Evolutionary conservation across 2,797 vertebrate species (phyloP), one percentile per base, ranked within the genome.

Genomic region (Garrulus glandarius): DNA sequence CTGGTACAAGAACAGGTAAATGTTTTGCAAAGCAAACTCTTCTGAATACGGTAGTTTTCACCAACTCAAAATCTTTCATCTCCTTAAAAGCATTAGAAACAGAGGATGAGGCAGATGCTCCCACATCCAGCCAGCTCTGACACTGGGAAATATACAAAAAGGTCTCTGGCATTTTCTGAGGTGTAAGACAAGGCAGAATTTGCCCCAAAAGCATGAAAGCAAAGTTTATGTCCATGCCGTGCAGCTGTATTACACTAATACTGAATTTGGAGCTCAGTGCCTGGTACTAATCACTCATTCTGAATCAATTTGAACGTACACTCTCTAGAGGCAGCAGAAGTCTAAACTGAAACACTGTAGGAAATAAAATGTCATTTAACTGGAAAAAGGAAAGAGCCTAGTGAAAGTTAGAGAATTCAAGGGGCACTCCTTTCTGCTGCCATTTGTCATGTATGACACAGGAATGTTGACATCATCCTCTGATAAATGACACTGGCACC

Each of bases 401-500:
- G 77, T 87, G 78, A 95, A 97, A 85, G 75, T 53, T 68, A 65
- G 84, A 81, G 74, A 93, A 89, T 96, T 93, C 68, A 84, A 81
- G 83, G 92, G 91, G 92, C 91, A 94, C 86, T 95, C 87, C 92
- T 92, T 95, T 94, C 86, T 96, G 91, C 85, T 94, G 91, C 84
- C 94, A 95, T 97, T 97, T 96, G 94, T 97, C 97, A 95, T 75
- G 67, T 95, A 91, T 97, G 96, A 97, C 94, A 95, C 94, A 94
- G 91, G 97, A 97, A 96, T 96, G 94, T 94, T 97, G 96, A 97
- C 93, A 96, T 96, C 95, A 96, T 89, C 78, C 82, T 92, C 94
- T 94, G 93, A 96, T 94, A 97, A 97, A 97, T 97, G 93, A 93
- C 91, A 97, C 87, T 93, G 93, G 94, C 97, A 97, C 95, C 94